Evolutionary conservation across 1,140 invertebrate species (phyloP).

Genomic region (Cyphomyrmex costatus): DNA sequence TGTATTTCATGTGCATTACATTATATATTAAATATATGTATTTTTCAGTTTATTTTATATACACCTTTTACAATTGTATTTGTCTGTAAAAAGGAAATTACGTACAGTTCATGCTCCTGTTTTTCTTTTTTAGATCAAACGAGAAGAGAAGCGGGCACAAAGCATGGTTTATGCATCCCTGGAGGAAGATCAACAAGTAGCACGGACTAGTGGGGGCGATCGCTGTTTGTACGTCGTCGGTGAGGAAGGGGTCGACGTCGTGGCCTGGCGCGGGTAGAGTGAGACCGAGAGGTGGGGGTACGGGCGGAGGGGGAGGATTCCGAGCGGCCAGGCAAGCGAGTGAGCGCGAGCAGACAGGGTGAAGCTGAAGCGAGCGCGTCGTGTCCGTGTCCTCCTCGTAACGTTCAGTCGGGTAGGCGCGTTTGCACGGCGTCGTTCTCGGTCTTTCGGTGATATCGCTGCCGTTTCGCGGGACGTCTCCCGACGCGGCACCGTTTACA

Average conservation of each 20-base stretch:
- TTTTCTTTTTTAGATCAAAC: neutral
- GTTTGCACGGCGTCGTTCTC: constrained; percentile 63
- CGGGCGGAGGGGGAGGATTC: constrained; percentile 30
- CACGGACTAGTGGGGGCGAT: constrained; percentile 62
- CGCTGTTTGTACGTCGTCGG: constrained; percentile 72
- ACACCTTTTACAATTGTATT: neutral
- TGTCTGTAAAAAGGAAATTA: neutral
- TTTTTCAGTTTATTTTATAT: neutral
- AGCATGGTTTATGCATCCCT: constrained; percentile 60
- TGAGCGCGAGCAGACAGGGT: constrained; percentile 54
- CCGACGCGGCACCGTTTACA: neutral
- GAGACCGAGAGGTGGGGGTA: constrained; percentile 27
- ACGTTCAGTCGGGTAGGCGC: constrained; percentile 77
- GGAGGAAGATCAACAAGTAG: constrained; percentile 79
- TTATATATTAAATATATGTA: too few relatives aligned
- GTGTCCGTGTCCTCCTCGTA: constrained; percentile 56
- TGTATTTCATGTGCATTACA: too few relatives aligned
- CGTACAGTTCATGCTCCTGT: neutral
- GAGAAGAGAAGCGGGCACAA: neutral
- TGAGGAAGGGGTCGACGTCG: constrained; percentile 48
- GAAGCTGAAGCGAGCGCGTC: constrained; percentile 65
- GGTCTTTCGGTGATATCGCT: constrained; percentile 15
- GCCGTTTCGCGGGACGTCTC: neutral
- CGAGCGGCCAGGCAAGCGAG: constrained; percentile 5
- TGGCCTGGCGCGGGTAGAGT: constrained; percentile 41